Base-by-base conservation (phyloP, 2,797 vertebrate genomes). In the Sciurus vulgaris region DNA sequence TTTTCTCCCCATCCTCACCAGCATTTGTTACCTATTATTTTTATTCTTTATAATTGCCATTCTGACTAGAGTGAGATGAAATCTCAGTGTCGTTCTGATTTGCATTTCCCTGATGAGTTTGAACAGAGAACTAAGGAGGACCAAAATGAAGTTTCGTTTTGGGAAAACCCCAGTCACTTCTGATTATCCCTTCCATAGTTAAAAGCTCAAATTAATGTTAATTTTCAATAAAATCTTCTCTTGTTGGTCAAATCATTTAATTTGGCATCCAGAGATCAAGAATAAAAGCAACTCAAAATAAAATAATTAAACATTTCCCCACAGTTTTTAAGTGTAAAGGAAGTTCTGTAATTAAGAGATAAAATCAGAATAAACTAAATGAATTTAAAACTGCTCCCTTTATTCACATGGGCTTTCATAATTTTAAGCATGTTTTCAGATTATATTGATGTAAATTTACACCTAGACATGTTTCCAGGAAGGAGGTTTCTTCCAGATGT, bases 231-330 rank as follows among this genome's bases (percentile, higher is more conserved):
- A 89, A 59, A 65, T 51, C 15, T 95, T 91, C 38, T 56, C 38
- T 74, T 77, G 51, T 86, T 88, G 12, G 20, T 24, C 24, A 92
- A 92, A 81, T 76, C 44, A 86, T 81, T 22, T 73, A 59, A 59
- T 83, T 83, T 33, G 10, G 30, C 24, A 18, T 86, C 88, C 61
- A 70, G 63, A 96, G 59, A 91, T 88, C 17, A 89, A 85, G 44
- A 85, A 8, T 35, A 91, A 95, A 95, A 78, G 33, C 30, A 93
- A 35, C 56, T 69, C 59, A 72, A 56, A 93, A 69, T 76, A 81
- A 72, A 70, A 78, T 11, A 41, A 51, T 76, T 90, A 56, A 28
- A 13, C 49, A 86, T 63, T 30, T 56, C 28, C 28, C 18, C 47
- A 13, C 3, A 7, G 7, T 77, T 83, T 44, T 65, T 67, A 81